Evolutionary conservation across 2,113 vertebrate genomes (phyloP).

Genomic region (Lepus europaeus): DNA sequence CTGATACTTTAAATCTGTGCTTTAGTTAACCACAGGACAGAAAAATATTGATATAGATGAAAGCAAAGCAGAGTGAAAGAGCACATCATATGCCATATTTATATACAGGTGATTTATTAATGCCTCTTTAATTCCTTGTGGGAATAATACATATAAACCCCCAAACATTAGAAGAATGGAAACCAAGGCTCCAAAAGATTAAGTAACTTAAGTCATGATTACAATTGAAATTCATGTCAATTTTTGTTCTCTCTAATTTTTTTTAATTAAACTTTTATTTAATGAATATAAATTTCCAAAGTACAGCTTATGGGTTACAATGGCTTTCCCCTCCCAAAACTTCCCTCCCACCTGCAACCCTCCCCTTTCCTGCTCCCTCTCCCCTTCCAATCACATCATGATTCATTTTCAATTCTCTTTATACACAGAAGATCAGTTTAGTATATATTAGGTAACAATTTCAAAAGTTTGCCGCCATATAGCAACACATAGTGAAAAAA

Average conservation of each 20-base stretch:
- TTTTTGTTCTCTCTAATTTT: neutral
- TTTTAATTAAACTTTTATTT: too few relatives aligned
- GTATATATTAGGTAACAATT: too few relatives aligned
- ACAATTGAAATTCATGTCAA: neutral
- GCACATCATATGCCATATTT: neutral
- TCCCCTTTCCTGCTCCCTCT: too few relatives aligned
- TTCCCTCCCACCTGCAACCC: too few relatives aligned
- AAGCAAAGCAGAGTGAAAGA: neutral
- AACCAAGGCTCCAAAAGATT: neutral
- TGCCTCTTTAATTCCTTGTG: neutral
- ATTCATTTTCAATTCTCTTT: too few relatives aligned
- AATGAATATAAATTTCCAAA: too few relatives aligned
- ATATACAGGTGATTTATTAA: neutral
- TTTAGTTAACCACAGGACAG: neutral
- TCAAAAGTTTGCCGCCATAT: too few relatives aligned
- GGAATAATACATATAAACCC: neutral
- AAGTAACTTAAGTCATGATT: neutral
- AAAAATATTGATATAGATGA: neutral
- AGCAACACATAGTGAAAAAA: too few relatives aligned
- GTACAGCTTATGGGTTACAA: too few relatives aligned
- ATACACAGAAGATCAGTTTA: too few relatives aligned
- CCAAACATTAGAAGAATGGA: neutral
- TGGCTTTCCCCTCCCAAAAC: too few relatives aligned
- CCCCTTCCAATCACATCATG: too few relatives aligned
- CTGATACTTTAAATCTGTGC: neutral